phyloP scores from a whole-genome alignment of 1,140 invertebrate species.

The Rhyacophila brunnea region DNA sequence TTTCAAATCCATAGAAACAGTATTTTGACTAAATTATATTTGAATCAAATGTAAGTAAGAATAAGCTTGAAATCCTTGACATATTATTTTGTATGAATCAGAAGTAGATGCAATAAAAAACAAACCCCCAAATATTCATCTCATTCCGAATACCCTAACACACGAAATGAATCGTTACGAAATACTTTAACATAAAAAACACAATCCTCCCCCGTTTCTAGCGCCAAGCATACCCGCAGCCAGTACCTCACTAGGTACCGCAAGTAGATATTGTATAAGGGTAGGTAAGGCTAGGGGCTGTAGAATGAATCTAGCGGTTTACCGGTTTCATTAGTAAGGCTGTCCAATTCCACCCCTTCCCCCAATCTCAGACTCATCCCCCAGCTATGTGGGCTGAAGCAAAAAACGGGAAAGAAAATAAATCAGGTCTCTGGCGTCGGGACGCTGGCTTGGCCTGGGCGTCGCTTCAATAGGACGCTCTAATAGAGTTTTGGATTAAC shows the following conservation, averaged over 20 bases:
- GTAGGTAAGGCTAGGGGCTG: conserved; percentile 19
- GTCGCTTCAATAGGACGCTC: conserved; percentile 32
- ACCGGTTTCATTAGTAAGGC: conserved; percentile 37
- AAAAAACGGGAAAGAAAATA: conserved; percentile 36
- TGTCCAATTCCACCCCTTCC: conserved; percentile 32
- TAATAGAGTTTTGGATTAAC: conserved; percentile 37
- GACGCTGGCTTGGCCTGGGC: conserved; percentile 24
- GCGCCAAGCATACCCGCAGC: not conserved
- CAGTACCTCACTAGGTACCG: not conserved
- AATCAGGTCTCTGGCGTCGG: conserved; percentile 32
- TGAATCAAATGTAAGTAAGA: no score
- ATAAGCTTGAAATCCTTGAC: conserved; percentile 19
- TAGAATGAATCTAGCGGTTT: conserved; percentile 37
- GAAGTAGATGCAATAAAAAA: conserved; percentile 3
- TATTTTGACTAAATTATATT: no score
- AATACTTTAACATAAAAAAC: conserved; percentile 19
- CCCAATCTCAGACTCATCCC: conserved; percentile 15
- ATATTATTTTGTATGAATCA: not conserved
- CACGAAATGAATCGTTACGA: no score
- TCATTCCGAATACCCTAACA: no score
- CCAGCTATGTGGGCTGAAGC: conserved; percentile 10
- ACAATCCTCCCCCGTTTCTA: conserved; percentile 27
- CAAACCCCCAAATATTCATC: no score
- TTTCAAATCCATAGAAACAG: no score
- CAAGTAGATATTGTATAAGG: not conserved